Percentiles rank a stretch among this genome's conserved stretches.
Conservation (phyloP, 1,140 invertebrate genomes). For the Procambarus virginalis region DNA sequence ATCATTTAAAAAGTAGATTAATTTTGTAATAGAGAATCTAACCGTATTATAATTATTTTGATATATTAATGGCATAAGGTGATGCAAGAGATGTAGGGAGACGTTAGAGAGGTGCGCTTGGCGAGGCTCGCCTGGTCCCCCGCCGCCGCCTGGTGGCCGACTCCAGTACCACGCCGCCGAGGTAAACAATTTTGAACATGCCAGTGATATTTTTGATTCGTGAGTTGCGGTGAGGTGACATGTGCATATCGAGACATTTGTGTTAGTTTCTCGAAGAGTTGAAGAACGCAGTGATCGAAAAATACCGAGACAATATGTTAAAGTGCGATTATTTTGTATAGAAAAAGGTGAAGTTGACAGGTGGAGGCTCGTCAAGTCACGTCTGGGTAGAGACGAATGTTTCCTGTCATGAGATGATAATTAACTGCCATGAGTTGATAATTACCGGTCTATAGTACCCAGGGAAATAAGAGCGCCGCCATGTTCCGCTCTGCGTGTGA, state of each 20-base stretch:
- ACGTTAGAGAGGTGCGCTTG: neutral
- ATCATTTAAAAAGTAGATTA: too few species aligned
- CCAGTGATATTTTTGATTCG: neutral
- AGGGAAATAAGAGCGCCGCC: neutral
- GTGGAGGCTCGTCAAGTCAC: neutral
- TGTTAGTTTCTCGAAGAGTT: neutral
- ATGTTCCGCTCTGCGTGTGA: conserved; percentile 47
- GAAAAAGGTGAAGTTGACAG: neutral
- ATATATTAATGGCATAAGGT: too few species aligned
- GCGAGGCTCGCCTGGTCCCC: neutral
- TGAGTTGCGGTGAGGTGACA: neutral
- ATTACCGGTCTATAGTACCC: neutral
- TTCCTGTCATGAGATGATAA: neutral
- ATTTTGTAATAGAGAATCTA: too few species aligned
- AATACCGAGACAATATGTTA: neutral
- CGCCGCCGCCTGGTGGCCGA: neutral
- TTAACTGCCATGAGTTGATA: neutral
- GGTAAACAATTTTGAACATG: conserved; percentile 39
- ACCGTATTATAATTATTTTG: too few species aligned
- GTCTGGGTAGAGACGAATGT: neutral
- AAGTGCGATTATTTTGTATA: neutral
- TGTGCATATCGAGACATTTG: neutral
- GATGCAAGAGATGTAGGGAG: too few species aligned
- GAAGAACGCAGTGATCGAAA: neutral
- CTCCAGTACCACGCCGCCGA: neutral